phyloP scores from a whole-genome alignment of 2,888 invertebrate genomes.

The Panopea generosa region DNA sequence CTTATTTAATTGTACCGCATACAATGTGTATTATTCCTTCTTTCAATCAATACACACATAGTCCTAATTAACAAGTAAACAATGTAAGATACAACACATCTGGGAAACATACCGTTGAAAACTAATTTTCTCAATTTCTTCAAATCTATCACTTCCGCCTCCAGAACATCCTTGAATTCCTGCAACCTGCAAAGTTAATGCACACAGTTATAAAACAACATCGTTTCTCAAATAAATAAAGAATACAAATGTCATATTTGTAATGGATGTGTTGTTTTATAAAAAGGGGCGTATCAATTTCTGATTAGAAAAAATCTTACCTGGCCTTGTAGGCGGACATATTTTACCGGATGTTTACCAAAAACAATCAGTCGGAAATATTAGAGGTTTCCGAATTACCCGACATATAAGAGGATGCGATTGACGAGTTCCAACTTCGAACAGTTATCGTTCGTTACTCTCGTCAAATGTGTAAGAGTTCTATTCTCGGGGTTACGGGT shows the following conservation, averaged over 20 bases:
- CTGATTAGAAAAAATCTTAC: constrained; percentile 50
- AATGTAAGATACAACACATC: too few relatives aligned
- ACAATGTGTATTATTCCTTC: too few relatives aligned
- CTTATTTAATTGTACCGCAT: too few relatives aligned
- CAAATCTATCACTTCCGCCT: constrained; percentile 90
- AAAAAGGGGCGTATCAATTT: constrained; percentile 1
- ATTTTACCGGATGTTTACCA: constrained; percentile 65
- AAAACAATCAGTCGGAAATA: too few relatives aligned
- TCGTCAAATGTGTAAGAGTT: too few relatives aligned
- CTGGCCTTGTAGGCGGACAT: constrained; percentile 78
- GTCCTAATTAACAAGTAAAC: too few relatives aligned
- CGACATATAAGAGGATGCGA: constrained; percentile 10
- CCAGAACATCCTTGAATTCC: constrained; percentile 91
- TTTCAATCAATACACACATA: too few relatives aligned
- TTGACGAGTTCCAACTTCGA: too few relatives aligned
- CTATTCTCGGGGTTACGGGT: too few relatives aligned
- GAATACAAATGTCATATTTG: too few relatives aligned
- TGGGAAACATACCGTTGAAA: constrained; percentile 90
- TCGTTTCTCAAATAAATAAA: too few relatives aligned
- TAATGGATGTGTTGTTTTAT: not conserved
- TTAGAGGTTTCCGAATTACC: not conserved
- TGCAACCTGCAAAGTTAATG: constrained; percentile 86
- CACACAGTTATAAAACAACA: not conserved
- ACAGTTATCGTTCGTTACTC: too few relatives aligned
- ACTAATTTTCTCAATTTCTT: constrained; percentile 89